Conservation (phyloP, 2,888 invertebrate genomes). For the Polydrusus pterygomalis region DNA sequence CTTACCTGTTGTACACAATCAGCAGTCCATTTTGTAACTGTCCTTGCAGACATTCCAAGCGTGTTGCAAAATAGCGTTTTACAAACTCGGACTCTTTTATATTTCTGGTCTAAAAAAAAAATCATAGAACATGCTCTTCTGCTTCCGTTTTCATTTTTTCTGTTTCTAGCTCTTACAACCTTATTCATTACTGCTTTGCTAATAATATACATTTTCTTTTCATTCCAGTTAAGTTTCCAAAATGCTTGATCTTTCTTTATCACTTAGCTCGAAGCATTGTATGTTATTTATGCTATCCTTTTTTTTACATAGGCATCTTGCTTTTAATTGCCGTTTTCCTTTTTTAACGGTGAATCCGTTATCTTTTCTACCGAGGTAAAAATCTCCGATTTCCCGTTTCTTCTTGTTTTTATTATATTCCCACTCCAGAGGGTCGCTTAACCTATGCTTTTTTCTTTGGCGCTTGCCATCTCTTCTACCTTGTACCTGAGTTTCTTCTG, state of each 20-base stretch:
- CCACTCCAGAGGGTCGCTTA: conserved; percentile 19
- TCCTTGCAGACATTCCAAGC: conserved; percentile 39
- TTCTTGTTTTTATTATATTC: conserved; percentile 24
- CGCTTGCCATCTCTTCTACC: conserved; percentile 15
- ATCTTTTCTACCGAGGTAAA: conserved; percentile 14
- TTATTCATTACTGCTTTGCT: conserved; percentile 20
- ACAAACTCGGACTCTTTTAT: conserved; percentile 35
- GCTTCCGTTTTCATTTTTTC: conserved; percentile 23
- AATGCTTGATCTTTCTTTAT: conserved; percentile 9
- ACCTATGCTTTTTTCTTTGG: conserved; percentile 23
- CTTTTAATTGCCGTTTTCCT: conserved; percentile 21
- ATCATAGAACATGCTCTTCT: conserved; percentile 20
- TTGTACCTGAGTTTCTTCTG: conserved; percentile 17
- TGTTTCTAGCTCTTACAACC: conserved; percentile 18
- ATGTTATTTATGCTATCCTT: conserved; percentile 16
- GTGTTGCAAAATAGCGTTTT: conserved; percentile 38
- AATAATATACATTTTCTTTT: conserved; percentile 21
- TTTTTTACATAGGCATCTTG: conserved; percentile 16
- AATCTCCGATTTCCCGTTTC: conserved; percentile 19
- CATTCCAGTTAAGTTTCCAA: conserved; percentile 20
- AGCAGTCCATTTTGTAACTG: conserved; percentile 34
- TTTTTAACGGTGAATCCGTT: conserved; percentile 13
- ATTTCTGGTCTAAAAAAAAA: conserved; percentile 23
- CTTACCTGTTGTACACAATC: not conserved
- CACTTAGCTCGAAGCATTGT: conserved; percentile 10